Evolutionary conservation across 2,888 invertebrate genomes (phyloP).

Genomic region (Machimus atricapillus): DNA sequence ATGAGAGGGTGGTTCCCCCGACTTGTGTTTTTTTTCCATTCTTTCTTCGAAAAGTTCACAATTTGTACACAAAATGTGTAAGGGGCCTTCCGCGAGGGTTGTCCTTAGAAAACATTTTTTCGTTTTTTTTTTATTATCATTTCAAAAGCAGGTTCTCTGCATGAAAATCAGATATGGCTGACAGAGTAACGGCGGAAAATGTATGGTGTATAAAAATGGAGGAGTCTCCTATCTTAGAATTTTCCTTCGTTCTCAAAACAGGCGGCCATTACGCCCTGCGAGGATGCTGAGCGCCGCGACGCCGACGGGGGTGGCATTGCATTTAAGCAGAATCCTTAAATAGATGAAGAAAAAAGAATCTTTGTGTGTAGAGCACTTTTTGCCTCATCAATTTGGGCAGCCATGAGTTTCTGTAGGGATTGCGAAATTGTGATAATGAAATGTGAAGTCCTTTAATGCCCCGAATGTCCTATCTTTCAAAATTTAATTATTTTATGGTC

Average conservation of each 20-base stretch:
- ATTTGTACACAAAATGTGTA: constrained; percentile 27
- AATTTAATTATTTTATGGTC: constrained; percentile 46
- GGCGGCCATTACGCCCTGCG: background rate
- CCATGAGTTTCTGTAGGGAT: background rate
- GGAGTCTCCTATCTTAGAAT: constrained; percentile 3
- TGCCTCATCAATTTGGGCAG: background rate
- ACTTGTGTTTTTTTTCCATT: constrained; percentile 23
- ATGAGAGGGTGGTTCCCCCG: constrained; percentile 41
- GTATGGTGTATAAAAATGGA: constrained; percentile 24
- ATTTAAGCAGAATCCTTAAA: background rate
- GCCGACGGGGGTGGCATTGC: background rate
- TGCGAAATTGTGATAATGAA: constrained; percentile 44
- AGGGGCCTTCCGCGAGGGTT: constrained; percentile 15
- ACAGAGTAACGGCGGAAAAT: constrained; percentile 4
- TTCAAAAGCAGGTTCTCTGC: constrained; percentile 1
- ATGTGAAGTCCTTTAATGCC: constrained; percentile 45
- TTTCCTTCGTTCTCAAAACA: background rate
- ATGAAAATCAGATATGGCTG: constrained; percentile 33
- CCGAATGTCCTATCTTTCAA: constrained; percentile 40
- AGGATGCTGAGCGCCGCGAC: background rate
- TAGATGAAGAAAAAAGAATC: background rate
- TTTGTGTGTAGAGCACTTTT: constrained; percentile 1
- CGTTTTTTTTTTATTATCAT: constrained; percentile 17
- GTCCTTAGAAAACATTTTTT: constrained; percentile 10
- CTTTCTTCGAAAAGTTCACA: constrained; percentile 20